Conservation (phyloP, 64 coral and sea anemone genomes). For the Exaiptasia diaphana region DNA sequence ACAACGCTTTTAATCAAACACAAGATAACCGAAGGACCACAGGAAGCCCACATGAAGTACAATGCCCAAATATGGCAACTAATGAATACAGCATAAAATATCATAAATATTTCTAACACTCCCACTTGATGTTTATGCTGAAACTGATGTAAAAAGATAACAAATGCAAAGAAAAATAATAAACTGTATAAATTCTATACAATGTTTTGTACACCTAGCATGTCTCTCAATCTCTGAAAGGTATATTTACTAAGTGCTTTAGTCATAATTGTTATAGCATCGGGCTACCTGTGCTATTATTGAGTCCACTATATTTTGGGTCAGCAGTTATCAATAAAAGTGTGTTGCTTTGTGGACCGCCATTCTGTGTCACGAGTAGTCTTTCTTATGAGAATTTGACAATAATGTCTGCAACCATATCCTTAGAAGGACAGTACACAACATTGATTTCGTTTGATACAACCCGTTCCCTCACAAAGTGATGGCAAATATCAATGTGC, state of each 20-base stretch:
- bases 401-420: slow-evolving; percentile 2
- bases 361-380: too few species aligned
- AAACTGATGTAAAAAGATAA: neutral
- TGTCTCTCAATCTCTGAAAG: slow-evolving; percentile 34
- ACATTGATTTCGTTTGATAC: slow-evolving; percentile 32
- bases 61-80: too few species aligned
- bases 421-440: neutral
- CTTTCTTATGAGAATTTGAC: too few species aligned
- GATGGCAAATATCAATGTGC: slow-evolving; percentile 56
- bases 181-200: neutral
- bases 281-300: too few species aligned
- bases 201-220: slow-evolving; percentile 11
- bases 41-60: too few species aligned
- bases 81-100: slow-evolving; percentile 13
- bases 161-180: neutral
- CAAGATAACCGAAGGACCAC: too few species aligned
- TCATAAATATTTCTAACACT: slow-evolving; percentile 47
- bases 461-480: slow-evolving; percentile 50
- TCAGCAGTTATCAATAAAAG: too few species aligned
- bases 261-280: too few species aligned
- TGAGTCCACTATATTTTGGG: too few species aligned
- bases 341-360: too few species aligned
- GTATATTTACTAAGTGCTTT: slow-evolving; percentile 35
- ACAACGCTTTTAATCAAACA: too few species aligned
- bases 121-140: slow-evolving; percentile 44